Percentiles rank a stretch among this genome's conserved stretches.
Evolutionary conservation across 2,797 vertebrate genomes (phyloP).

Genomic region (Trichosurus vulpecula): DNA sequence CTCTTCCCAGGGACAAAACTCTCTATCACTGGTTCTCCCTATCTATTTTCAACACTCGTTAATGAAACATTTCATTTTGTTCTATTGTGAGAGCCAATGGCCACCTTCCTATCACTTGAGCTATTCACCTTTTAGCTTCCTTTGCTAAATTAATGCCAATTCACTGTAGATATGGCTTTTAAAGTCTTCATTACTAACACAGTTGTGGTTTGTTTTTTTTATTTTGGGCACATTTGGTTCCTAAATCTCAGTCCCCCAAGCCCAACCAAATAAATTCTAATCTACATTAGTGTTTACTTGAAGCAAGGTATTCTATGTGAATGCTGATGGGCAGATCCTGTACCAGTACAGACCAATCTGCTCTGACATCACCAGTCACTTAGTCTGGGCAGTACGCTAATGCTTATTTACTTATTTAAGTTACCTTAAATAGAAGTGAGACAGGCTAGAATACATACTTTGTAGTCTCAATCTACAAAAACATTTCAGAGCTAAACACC

Average conservation of each 20-base stretch:
- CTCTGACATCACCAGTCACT: background rate
- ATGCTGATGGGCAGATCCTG: background rate
- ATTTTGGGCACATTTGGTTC: background rate
- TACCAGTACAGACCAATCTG: background rate
- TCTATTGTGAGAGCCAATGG: background rate
- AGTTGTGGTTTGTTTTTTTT: background rate
- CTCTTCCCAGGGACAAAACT: background rate
- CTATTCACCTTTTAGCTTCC: background rate
- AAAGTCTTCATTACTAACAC: background rate
- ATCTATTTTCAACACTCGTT: background rate
- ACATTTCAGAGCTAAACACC: background rate
- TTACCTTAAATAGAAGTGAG: background rate
- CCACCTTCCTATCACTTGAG: background rate
- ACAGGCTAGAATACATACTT: background rate
- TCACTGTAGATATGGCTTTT: background rate
- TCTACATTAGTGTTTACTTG: background rate
- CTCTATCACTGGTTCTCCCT: background rate
- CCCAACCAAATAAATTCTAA: background rate
- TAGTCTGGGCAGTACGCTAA: background rate
- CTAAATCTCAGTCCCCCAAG: background rate
- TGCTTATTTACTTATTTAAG: background rate
- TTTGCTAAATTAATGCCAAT: slow-evolving; percentile 14
- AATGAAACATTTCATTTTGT: background rate
- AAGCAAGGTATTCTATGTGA: background rate
- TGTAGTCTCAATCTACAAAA: background rate